Evolutionary conservation across 2,797 vertebrate species (phyloP).

Genomic region (Liasis olivaceus): DNA sequence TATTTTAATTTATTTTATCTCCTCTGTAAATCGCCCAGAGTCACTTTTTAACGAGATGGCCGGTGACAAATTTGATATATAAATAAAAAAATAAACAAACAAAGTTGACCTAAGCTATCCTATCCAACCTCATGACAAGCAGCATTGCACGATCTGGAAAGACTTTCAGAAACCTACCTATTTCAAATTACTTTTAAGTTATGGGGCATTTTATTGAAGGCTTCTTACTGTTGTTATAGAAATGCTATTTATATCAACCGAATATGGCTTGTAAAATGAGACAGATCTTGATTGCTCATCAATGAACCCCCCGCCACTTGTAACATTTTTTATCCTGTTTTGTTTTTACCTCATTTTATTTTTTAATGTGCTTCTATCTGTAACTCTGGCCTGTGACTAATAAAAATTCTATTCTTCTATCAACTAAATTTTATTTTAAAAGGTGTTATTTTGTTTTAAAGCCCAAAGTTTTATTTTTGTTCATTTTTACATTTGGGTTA

Average conservation of each 20-base stretch:
- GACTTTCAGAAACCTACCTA: background rate
- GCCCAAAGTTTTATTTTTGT: background rate
- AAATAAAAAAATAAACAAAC: too few relatives aligned
- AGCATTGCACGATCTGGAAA: background rate
- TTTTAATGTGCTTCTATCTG: background rate
- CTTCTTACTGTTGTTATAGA: background rate
- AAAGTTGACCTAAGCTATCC: background rate
- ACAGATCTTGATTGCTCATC: background rate
- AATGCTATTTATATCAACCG: background rate
- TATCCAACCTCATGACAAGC: background rate
- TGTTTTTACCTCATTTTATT: background rate
- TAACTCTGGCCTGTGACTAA: background rate
- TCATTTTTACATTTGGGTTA: background rate
- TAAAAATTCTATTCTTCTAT: background rate
- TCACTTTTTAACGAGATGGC: too few relatives aligned
- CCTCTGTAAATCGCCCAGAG: too few relatives aligned
- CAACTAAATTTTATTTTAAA: background rate
- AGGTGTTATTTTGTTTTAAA: background rate
- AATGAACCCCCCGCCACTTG: background rate
- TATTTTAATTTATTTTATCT: too few relatives aligned
- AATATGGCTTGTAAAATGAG: background rate
- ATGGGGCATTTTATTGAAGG: background rate
- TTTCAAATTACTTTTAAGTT: background rate
- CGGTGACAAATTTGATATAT: too few relatives aligned
- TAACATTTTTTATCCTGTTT: background rate